Evolutionary conservation across 2,113 vertebrate genomes (phyloP).

Genomic region (Coptodon rendalli): DNA sequence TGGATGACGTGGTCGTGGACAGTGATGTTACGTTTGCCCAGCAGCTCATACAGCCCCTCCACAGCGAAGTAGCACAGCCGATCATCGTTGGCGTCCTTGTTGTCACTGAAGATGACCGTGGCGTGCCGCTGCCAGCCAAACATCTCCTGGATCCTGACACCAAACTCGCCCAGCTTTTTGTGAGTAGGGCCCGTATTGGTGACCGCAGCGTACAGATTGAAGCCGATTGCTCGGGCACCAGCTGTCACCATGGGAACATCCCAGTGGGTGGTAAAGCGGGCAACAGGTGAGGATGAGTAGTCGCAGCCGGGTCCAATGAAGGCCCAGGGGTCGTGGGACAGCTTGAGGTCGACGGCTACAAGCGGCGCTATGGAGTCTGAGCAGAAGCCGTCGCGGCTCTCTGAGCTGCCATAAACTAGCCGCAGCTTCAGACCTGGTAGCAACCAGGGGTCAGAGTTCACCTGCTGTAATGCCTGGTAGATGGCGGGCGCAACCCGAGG

Average conservation of each 20-base stretch:
- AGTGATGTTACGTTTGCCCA: constrained; percentile 69
- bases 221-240: constrained; percentile 78
- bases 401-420: constrained; percentile 77
- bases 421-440: constrained; percentile 68
- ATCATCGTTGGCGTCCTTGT: constrained; percentile 68
- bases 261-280: constrained; percentile 84
- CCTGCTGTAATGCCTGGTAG: constrained; percentile 61
- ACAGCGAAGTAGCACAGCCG: constrained; percentile 79
- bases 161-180: constrained; percentile 82
- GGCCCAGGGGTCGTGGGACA: constrained; percentile 74
- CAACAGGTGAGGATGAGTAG: constrained; percentile 82
- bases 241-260: constrained; percentile 85
- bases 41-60: constrained; percentile 77
- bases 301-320: constrained; percentile 88
- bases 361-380: constrained; percentile 82
- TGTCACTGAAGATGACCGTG: constrained; percentile 77
- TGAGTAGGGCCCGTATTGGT: constrained; percentile 86
- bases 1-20: constrained; percentile 64
- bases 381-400: constrained; percentile 76
- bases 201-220: constrained; percentile 68
- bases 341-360: constrained; percentile 81
- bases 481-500: constrained; percentile 84
- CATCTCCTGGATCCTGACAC: constrained; percentile 67
- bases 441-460: constrained; percentile 69
- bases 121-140: constrained; percentile 79